These are phyloP conservation scores for Moxostoma hubbsi DNA, from an alignment of 2,797 vertebrate genomes.

Conservation along the genomic window DNA sequence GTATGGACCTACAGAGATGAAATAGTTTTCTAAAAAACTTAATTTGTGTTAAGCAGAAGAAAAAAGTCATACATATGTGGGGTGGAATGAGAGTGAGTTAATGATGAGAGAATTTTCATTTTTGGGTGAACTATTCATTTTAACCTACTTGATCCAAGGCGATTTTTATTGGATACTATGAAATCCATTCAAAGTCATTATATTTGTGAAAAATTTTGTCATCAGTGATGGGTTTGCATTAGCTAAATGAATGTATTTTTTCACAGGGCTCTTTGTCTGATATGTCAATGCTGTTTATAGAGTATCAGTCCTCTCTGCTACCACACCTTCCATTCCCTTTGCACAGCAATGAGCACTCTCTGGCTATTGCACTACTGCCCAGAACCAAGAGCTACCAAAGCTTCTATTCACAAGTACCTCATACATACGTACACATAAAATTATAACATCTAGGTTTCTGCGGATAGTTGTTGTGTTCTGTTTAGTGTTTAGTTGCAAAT, in stretches of 20 bases:
- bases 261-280: constrained; percentile 83
- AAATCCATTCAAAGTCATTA: too few species aligned
- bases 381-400: constrained; percentile 86
- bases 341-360: constrained; percentile 77
- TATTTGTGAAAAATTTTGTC: neutral
- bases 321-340: constrained; percentile 88
- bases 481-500: constrained; percentile 31
- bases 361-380: constrained; percentile 88
- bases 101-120: too few species aligned
- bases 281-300: constrained; percentile 85
- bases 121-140: too few species aligned
- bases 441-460: constrained; percentile 3
- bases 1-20: too few species aligned
- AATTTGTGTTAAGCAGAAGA: too few species aligned
- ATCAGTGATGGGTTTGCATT: neutral
- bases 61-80: too few species aligned
- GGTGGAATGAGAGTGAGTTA: too few species aligned
- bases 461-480: neutral
- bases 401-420: constrained; percentile 68
- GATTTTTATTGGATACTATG: too few species aligned
- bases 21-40: too few species aligned
- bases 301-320: constrained; percentile 83
- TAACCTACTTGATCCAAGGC: too few species aligned
- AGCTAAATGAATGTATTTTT: constrained; percentile 28
- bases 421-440: constrained; percentile 14